phyloP scores from a whole-genome alignment of 2,888 invertebrate species.

The Pheosia gnoma region DNA sequence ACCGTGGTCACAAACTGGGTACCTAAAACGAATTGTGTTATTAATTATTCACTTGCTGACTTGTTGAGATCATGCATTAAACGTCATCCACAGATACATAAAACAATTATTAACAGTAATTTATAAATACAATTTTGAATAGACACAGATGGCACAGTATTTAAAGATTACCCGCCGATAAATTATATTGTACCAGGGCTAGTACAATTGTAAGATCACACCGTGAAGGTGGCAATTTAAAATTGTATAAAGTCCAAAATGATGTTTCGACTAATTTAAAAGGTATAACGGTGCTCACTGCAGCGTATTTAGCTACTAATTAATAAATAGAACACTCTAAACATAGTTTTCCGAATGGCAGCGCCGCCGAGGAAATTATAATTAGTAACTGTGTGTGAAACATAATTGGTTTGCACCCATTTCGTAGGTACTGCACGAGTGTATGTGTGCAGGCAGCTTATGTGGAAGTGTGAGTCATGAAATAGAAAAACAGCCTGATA shows the following conservation, averaged over 20 bases:
- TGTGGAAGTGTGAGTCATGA: slow-evolving; percentile 28
- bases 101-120: too few species aligned
- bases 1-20: slow-evolving; percentile 29
- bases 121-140: too few species aligned
- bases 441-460: slow-evolving; percentile 16
- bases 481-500: slow-evolving; percentile 14
- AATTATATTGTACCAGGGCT: not conserved
- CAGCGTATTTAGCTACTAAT: slow-evolving; percentile 60
- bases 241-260: slow-evolving; percentile 35
- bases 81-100: too few species aligned
- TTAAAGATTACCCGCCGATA: not conserved
- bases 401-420: slow-evolving; percentile 63
- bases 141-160: too few species aligned
- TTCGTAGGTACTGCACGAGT: slow-evolving; percentile 26
- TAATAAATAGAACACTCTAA: slow-evolving; percentile 67
- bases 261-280: slow-evolving; percentile 44
- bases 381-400: slow-evolving; percentile 65
- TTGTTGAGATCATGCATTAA: not conserved
- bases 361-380: slow-evolving; percentile 66
- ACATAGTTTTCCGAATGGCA: slow-evolving; percentile 66
- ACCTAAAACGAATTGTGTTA: not conserved
- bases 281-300: slow-evolving; percentile 52
- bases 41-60: not conserved
- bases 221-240: slow-evolving; percentile 24
- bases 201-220: slow-evolving; percentile 10